A percentile compares a stretch with the other conserved stretches of the same genome.
These are phyloP conservation scores for Gallinago stenura DNA, from an alignment of 2,797 vertebrate genomes.

Conservation along the genomic window DNA sequence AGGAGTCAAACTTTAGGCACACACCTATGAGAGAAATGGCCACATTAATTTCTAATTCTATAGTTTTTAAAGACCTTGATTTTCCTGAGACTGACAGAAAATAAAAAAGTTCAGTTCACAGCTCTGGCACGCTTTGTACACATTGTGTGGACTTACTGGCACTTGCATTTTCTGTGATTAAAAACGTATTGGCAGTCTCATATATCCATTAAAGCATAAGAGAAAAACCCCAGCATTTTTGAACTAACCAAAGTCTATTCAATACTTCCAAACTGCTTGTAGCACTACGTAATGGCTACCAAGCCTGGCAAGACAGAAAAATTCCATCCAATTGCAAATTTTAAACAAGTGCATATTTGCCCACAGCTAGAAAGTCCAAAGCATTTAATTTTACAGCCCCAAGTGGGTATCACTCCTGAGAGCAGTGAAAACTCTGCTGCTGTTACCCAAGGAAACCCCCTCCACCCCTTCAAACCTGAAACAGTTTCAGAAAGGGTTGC, in stretches of 20 bases:
- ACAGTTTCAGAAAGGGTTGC: not conserved
- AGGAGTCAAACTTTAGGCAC: not conserved
- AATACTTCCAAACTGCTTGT: not conserved
- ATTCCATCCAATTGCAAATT: not conserved
- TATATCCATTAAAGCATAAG: not conserved
- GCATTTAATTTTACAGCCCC: not conserved
- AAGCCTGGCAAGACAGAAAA: not conserved
- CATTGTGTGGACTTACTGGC: not conserved
- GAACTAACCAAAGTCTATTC: not conserved
- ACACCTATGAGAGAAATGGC: rapidly evolving
- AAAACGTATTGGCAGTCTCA: not conserved
- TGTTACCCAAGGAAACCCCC: not conserved
- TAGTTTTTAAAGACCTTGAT: not conserved
- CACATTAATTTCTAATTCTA: not conserved
- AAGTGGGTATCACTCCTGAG: not conserved
- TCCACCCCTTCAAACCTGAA: not conserved
- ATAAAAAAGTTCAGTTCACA: not conserved
- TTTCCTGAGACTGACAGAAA: not conserved
- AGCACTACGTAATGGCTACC: not conserved
- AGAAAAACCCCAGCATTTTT: not conserved
- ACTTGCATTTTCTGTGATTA: not conserved
- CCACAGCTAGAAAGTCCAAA: not conserved
- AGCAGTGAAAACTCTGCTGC: not conserved
- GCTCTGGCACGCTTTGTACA: not conserved
- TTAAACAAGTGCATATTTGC: not conserved